Base-by-base conservation (phyloP, 2,888 invertebrate genomes). In the Eilema sororculum region DNA sequence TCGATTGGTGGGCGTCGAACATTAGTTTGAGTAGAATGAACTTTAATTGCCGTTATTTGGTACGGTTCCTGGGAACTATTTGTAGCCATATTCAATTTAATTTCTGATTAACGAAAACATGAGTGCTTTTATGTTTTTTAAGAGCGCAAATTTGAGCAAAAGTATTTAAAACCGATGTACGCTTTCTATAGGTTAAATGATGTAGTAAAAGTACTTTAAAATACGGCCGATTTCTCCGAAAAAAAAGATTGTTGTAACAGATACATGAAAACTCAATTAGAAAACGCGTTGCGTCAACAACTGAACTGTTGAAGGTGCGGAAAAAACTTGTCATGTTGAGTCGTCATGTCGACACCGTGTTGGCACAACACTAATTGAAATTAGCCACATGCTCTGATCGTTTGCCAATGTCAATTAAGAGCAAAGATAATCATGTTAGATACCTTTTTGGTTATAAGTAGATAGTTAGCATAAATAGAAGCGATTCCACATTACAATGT, bases 381-480 rank as follows among this genome's bases (percentile, higher is more conserved):
- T 84, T 82, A 81, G 82, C 80, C 68, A 73, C 75, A 76, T 81
- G 79, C 78, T 79, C 78, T 82, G 84, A 87, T 85, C 83, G 75
- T 76, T 87, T 88, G 89, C 88, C 88, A 89, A 87, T 89, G 83
- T 76, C 85, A 86, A 88, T 86, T 88, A 87, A 81, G 75, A 81
- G 73, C 79, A 62, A 61, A 80, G 76, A 82, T 82, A 75, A 78
- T 77, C 57, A 62, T 72, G 72, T 77, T 65, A 78, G 74, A 75
- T 73, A 72, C 78, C 70, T 74, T 25, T 24, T 59, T 28, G 46
- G 73, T 71, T 66, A 67, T 24, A 6, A 16, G 30, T 56, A 67
- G 67, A 63, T 64, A 59, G 30, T 68, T 9, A 20, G 20, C n/a
- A n/a, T 20, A 52, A 52, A 52, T 52, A 52, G 20, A 20, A 6